phyloP scores from a whole-genome alignment of 2,888 invertebrate species.

The Sesia apiformis region DNA sequence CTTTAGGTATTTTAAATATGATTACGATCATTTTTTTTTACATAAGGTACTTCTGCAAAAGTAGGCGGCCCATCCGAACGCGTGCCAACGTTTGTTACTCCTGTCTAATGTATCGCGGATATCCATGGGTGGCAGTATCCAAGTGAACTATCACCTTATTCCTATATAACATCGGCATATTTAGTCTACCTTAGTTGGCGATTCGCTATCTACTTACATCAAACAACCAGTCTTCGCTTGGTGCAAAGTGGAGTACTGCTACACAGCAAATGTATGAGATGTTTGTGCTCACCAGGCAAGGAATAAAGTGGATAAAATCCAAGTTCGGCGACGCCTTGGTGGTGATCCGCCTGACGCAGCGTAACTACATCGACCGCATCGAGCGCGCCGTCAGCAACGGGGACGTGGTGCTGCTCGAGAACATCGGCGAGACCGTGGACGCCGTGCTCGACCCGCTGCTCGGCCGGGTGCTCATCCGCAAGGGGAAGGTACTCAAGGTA shows the following conservation, averaged over 20 bases:
- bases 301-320: slow-evolving; percentile 96
- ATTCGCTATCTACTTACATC: too few relatives aligned
- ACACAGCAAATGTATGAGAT: neutral
- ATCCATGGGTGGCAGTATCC: too few relatives aligned
- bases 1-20: neutral
- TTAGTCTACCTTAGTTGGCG: too few relatives aligned
- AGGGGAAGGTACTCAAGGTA: slow-evolving; percentile 82
- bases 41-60: neutral
- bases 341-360: slow-evolving; percentile 85
- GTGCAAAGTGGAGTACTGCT: too few relatives aligned
- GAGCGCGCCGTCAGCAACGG: slow-evolving; percentile 85
- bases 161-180: too few relatives aligned
- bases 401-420: slow-evolving; percentile 86
- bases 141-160: too few relatives aligned
- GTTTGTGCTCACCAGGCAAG: slow-evolving; percentile 72
- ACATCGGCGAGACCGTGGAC: slow-evolving; percentile 91
- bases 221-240: too few relatives aligned
- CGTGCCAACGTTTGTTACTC: too few relatives aligned
- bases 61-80: too few relatives aligned
- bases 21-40: neutral
- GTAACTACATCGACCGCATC: slow-evolving; percentile 88
- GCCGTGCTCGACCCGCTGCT: slow-evolving; percentile 93
- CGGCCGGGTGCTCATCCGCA: slow-evolving; percentile 90
- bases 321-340: slow-evolving; percentile 83
- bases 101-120: too few relatives aligned